Evolutionary conservation across 2,797 vertebrate genomes (phyloP).

Genomic region (Lerista edwardsae): DNA sequence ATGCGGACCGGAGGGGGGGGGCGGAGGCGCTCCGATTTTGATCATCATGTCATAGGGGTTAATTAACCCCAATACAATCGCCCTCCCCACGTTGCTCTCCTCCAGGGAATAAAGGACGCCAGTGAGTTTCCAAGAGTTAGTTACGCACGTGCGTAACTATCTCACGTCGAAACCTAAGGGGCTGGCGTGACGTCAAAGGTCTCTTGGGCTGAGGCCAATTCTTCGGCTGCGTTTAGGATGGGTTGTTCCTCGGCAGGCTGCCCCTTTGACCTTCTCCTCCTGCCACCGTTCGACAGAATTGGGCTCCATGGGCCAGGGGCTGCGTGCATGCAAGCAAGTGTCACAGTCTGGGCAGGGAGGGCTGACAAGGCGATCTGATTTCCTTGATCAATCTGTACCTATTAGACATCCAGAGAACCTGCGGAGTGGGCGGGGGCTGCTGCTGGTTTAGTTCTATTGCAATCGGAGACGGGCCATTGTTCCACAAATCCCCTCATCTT

Average conservation of each 20-base stretch:
- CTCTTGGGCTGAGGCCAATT: too few relatives aligned
- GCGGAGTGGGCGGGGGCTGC: too few relatives aligned
- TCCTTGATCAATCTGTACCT: background rate
- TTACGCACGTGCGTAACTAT: background rate
- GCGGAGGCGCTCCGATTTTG: too few relatives aligned
- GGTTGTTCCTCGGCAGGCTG: background rate
- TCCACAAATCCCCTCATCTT: too few relatives aligned
- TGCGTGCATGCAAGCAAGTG: background rate
- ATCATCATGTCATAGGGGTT: too few relatives aligned
- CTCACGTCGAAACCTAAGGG: background rate
- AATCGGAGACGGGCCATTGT: background rate
- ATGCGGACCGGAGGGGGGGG: too few relatives aligned
- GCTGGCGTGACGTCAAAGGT: background rate
- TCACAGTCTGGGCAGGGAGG: background rate
- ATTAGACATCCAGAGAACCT: background rate
- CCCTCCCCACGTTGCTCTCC: background rate
- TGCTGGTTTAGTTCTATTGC: too few relatives aligned
- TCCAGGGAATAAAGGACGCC: background rate
- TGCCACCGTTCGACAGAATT: background rate
- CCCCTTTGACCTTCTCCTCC: background rate
- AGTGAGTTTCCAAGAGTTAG: background rate
- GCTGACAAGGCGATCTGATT: background rate
- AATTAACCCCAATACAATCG: background rate
- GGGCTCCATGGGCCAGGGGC: background rate
- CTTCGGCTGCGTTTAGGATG: background rate